Base-by-base conservation (phyloP, 2,888 invertebrate genomes). In the Hofmannophila pseudospretella region DNA sequence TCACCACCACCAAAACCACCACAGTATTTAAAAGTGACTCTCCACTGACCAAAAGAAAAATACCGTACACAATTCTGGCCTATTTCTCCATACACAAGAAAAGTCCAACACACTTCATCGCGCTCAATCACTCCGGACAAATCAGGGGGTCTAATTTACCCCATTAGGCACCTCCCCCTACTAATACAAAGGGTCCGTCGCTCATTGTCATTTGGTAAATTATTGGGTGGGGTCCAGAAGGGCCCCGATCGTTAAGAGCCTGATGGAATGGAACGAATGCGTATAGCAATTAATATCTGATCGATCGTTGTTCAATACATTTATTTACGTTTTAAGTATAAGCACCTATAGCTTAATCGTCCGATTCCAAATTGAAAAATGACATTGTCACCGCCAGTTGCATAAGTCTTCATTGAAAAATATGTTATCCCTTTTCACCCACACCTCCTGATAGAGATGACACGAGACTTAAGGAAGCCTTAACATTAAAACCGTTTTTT, bases 161-260 rank as follows among this genome's bases (percentile, higher is more conserved):
- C 39, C 34, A 39, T 27, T 27, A 27, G 10, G 12, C 10, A 10
- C 26, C 11, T 4, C 32, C 23, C 22, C 25, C 20, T 12, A 7
- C 23, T 23, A 23, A 33, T 23, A 33, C 32, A 33, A 33, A 11
- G 32, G 23, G 9, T 13, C 34, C 34, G 23, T 22, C 26, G 23
- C 25, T 31, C 38, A 20, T 34, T 35, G 39, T 39, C 39, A 34
- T 39, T 34, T 35, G 39, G 20, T 35, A 35, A 39, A 39, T 34
- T 35, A 34, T 34, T 26, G 36, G 31, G 31, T 16, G 37, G 37
- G 27, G 11, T 22, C 16, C 19, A 28, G 27, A 26, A 7, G 8
- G 23, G 20, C 10, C 27, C 5, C 3, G 23, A n/a, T n/a, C 23
- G 23, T 23, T 23, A n/a, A 23, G 23, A 23, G n/a, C n/a, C 23